Evolutionary conservation across 35 echinoderm and acorn worm genomes (phyloP).

Genomic region (Apostichopus californicus): DNA sequence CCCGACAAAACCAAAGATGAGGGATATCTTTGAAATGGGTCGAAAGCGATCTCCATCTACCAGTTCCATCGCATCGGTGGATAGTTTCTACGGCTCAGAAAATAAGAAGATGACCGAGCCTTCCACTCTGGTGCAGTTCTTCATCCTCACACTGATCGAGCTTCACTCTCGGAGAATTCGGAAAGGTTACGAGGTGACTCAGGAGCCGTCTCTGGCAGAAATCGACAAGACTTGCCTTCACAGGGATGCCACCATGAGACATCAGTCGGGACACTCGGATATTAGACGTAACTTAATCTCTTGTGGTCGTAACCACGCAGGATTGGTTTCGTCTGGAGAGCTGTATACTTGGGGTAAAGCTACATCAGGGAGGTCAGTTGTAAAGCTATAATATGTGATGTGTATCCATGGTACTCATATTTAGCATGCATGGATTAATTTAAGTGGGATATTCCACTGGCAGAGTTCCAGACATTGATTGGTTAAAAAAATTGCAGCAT

Average conservation of each 20-base stretch:
- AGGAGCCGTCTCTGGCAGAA: background rate
- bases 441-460: too few species aligned
- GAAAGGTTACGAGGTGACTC: constrained; percentile 8
- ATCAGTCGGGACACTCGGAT: background rate
- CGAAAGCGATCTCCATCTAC: constrained; percentile 20
- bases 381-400: too few species aligned
- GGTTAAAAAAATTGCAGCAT: too few species aligned
- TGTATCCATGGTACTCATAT: too few species aligned
- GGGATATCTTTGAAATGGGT: constrained; percentile 47
- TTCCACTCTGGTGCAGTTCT: constrained; percentile 70
- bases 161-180: constrained; percentile 62
- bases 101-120: constrained; percentile 47
- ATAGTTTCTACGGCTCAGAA: constrained; percentile 15
- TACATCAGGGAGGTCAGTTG: constrained; percentile 72
- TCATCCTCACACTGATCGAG: constrained; percentile 65
- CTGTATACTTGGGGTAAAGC: constrained; percentile 92
- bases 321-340: constrained; percentile 69
- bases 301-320: constrained; percentile 75
- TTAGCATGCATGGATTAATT: too few species aligned
- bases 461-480: too few species aligned
- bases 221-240: background rate
- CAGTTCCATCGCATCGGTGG: constrained; percentile 21
- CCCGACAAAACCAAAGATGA: constrained; percentile 77
- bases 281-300: constrained; percentile 48
- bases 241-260: background rate